phyloP scores from a whole-genome alignment of 2,113 vertebrate species.

The Brachyhypopomus occidentalis region DNA sequence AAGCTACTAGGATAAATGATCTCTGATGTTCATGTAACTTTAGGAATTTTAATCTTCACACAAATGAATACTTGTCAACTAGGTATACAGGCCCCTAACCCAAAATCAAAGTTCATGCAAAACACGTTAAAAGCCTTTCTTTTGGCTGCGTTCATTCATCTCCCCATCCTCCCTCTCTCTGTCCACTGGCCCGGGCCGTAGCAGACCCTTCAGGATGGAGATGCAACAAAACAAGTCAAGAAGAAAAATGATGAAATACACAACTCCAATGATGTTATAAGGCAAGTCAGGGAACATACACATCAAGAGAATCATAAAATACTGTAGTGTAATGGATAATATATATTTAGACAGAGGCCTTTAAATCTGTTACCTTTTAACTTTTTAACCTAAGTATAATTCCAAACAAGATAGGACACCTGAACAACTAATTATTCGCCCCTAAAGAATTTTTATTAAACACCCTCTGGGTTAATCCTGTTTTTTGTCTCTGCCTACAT shows the following conservation, averaged over 20 bases:
- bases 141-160: conserved; percentile 20
- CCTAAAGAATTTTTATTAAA: too few species aligned
- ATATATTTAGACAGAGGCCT: too few species aligned
- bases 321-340: too few species aligned
- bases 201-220: conserved; percentile 29
- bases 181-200: conserved; percentile 21
- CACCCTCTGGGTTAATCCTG: too few species aligned
- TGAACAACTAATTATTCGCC: too few species aligned
- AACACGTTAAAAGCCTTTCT: conserved; percentile 36
- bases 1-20: background rate
- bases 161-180: background rate
- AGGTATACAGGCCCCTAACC: too few species aligned
- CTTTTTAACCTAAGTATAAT: too few species aligned
- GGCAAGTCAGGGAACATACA: background rate
- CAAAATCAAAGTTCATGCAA: background rate
- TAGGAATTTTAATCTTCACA: too few species aligned
- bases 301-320: background rate
- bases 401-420: too few species aligned
- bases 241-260: conserved; percentile 22
- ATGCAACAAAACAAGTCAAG: conserved; percentile 30
- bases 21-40: background rate
- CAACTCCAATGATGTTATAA: background rate
- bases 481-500: too few species aligned
- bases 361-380: too few species aligned
- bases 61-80: too few species aligned